Conservation (phyloP, 2,797 vertebrate genomes). For the Sandelia bainsii region DNA sequence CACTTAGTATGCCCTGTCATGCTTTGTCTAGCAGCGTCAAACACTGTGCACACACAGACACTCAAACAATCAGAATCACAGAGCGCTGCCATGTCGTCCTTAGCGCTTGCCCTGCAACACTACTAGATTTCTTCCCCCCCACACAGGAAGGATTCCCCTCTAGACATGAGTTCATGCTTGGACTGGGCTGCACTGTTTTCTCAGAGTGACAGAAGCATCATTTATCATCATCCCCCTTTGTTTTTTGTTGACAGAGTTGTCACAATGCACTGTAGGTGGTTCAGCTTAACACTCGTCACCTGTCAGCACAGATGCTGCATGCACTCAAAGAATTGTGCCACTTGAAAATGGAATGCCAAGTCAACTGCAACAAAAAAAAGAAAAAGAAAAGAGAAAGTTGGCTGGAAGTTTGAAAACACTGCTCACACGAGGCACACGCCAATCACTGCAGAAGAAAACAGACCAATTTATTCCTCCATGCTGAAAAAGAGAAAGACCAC, state of each 20-base stretch:
- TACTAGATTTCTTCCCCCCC: not conserved
- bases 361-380: not conserved
- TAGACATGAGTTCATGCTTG: slow-evolving; percentile 60
- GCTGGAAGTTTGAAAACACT: slow-evolving; percentile 50
- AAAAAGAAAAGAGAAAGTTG: slow-evolving; percentile 9
- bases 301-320: slow-evolving; percentile 48
- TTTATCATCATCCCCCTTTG: slow-evolving; percentile 53
- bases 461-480: slow-evolving; percentile 60
- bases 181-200: slow-evolving; percentile 40
- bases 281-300: slow-evolving; percentile 62
- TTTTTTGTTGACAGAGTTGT: slow-evolving; percentile 59
- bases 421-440: slow-evolving; percentile 50
- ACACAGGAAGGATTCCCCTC: slow-evolving; percentile 40
- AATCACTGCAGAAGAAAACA: slow-evolving; percentile 65
- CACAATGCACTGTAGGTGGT: slow-evolving; percentile 52
- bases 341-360: slow-evolving; percentile 28
- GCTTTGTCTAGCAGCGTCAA: slow-evolving; percentile 10
- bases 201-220: slow-evolving; percentile 52
- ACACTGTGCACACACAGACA: slow-evolving; percentile 12
- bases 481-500: slow-evolving; percentile 23
- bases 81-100: slow-evolving; percentile 9
- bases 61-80: slow-evolving; percentile 20
- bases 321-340: slow-evolving; percentile 38
- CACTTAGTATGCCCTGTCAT: slow-evolving; percentile 25
- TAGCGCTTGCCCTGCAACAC: slow-evolving; percentile 2